These are phyloP conservation scores for Astyanax mexicanus DNA, from an alignment of 2,797 vertebrate genomes.

Conservation along the genomic window DNA sequence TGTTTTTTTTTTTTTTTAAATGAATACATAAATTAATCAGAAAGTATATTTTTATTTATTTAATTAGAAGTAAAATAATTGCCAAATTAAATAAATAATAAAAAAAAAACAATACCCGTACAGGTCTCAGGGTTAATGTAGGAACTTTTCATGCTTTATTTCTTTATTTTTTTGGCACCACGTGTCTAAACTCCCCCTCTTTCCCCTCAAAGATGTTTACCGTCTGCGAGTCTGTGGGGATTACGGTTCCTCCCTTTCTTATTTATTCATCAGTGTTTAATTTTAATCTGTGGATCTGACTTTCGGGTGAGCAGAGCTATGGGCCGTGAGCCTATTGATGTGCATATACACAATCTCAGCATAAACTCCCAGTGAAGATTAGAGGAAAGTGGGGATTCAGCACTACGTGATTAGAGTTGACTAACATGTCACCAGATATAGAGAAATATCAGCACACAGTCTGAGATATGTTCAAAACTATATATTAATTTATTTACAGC, in stretches of 20 bases:
- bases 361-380: conserved; percentile 72
- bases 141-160: neutral
- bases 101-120: neutral
- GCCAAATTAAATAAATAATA: too few relatives aligned
- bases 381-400: conserved; percentile 75
- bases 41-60: too few relatives aligned
- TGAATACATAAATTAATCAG: too few relatives aligned
- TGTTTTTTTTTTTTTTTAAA: too few relatives aligned
- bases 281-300: conserved; percentile 49
- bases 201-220: conserved; percentile 52
- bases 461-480: too few relatives aligned
- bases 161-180: conserved; percentile 23
- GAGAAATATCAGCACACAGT: conserved; percentile 58
- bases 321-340: conserved; percentile 68
- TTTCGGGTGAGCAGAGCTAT: conserved; percentile 35
- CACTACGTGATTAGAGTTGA: conserved; percentile 65
- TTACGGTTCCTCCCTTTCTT: conserved; percentile 36
- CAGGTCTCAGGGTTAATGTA: neutral
- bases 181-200: conserved; percentile 32
- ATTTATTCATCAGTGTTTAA: conserved; percentile 58
- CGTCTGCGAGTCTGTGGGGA: conserved; percentile 34
- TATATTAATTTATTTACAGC: too few relatives aligned
- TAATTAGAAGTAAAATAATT: too few relatives aligned
- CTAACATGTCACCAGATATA: conserved; percentile 60
- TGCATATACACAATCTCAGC: conserved; percentile 77